Conservation (phyloP, 2,113 vertebrate species). For the Microtus ochrogaster region DNA sequence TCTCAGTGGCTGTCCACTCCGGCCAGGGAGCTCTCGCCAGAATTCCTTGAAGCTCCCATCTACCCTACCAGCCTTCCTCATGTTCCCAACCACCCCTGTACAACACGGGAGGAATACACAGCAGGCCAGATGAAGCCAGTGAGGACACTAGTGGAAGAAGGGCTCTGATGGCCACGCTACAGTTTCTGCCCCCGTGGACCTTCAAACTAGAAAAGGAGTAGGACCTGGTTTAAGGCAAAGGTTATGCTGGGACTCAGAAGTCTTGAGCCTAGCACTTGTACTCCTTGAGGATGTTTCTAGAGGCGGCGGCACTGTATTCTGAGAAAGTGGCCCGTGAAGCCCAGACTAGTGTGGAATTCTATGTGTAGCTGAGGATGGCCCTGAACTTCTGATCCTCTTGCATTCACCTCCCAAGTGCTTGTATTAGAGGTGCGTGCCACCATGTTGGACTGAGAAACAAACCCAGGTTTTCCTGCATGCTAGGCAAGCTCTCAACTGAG, state of each 20-base stretch:
- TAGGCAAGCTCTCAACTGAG: background rate
- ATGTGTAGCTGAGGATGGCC: background rate
- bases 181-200: background rate
- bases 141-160: background rate
- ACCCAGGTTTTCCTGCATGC: background rate
- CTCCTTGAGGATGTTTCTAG: background rate
- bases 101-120: background rate
- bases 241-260: background rate
- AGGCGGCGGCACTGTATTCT: background rate
- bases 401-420: background rate
- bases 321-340: background rate
- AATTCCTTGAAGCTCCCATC: constrained; percentile 18
- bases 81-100: background rate
- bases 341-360: background rate
- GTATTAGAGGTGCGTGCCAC: background rate
- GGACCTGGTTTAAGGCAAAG: background rate
- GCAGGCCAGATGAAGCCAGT: background rate
- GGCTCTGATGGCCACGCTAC: background rate
- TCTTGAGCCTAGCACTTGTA: background rate
- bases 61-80: background rate
- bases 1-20: background rate
- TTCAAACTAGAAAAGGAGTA: background rate
- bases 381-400: background rate
- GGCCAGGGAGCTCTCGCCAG: background rate
- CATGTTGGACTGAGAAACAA: background rate